Evolutionary conservation across 2,888 invertebrate species (phyloP).

Genomic region (Rhingia rostrata): DNA sequence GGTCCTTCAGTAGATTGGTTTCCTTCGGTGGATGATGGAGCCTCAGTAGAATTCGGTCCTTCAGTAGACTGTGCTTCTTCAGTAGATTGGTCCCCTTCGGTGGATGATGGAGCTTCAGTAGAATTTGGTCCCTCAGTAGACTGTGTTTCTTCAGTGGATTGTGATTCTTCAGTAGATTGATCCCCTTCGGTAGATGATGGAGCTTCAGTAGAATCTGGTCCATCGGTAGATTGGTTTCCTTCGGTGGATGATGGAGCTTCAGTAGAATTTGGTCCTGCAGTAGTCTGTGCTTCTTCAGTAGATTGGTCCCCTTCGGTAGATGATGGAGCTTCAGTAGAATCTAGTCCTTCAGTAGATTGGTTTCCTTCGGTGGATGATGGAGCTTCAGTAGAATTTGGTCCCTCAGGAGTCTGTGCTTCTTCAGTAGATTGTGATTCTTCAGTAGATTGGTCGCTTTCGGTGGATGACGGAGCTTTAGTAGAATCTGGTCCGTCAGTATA

Average conservation of each 20-base stretch:
- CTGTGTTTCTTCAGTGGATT: slow-evolving; percentile 27
- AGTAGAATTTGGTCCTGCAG: neutral
- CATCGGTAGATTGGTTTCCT: neutral
- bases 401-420: neutral
- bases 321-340: neutral
- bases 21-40: neutral
- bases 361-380: no score
- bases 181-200: neutral
- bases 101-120: neutral
- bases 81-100: neutral
- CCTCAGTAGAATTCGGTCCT: neutral
- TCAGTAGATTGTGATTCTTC: neutral
- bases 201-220: no score
- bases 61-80: neutral
- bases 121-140: neutral
- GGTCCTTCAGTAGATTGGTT: neutral
- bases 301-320: neutral
- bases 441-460: neutral
- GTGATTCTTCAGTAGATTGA: neutral
- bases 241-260: neutral
- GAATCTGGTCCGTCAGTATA: neutral
- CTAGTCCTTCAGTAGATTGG: no score
- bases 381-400: neutral
- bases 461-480: neutral
- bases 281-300: neutral